phyloP scores from a whole-genome alignment of 2,113 vertebrate genomes.

The Pyrgilauda ruficollis region DNA sequence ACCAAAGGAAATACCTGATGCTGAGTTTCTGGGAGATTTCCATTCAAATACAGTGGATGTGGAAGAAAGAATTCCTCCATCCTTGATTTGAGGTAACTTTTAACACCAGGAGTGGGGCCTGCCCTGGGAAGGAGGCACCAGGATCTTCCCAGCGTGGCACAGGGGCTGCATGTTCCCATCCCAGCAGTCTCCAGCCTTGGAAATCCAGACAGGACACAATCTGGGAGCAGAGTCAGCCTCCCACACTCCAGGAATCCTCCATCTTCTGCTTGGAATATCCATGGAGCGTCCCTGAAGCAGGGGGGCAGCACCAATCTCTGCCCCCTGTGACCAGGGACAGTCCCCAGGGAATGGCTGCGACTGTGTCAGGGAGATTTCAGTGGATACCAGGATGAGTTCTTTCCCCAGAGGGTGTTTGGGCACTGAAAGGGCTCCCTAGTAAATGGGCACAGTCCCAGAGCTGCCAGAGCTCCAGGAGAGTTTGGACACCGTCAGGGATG shows the following conservation, averaged over 20 bases:
- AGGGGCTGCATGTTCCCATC: fast-evolving
- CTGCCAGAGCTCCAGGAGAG: neutral
- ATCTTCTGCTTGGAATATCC: neutral
- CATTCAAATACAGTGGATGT: neutral
- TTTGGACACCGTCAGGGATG: neutral
- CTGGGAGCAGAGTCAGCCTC: neutral
- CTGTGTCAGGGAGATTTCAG: neutral
- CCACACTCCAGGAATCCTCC: neutral
- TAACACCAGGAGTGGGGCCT: neutral
- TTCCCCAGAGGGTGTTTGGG: neutral
- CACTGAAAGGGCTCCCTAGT: neutral
- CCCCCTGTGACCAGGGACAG: neutral
- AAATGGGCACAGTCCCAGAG: fast-evolving
- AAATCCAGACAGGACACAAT: neutral
- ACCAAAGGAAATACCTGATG: neutral
- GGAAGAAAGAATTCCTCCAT: neutral
- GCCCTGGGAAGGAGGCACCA: neutral
- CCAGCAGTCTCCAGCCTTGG: neutral
- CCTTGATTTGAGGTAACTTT: neutral
- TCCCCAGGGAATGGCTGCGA: neutral
- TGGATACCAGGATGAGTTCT: neutral
- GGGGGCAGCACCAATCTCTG: neutral
- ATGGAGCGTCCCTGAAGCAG: neutral
- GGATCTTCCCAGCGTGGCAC: fast-evolving
- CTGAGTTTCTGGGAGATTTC: neutral